Percentiles rank a stretch among this genome's conserved stretches.
These are phyloP conservation scores for Chloroclysta siterata DNA, from an alignment of 2,888 invertebrate genomes.

Conservation along the genomic window DNA sequence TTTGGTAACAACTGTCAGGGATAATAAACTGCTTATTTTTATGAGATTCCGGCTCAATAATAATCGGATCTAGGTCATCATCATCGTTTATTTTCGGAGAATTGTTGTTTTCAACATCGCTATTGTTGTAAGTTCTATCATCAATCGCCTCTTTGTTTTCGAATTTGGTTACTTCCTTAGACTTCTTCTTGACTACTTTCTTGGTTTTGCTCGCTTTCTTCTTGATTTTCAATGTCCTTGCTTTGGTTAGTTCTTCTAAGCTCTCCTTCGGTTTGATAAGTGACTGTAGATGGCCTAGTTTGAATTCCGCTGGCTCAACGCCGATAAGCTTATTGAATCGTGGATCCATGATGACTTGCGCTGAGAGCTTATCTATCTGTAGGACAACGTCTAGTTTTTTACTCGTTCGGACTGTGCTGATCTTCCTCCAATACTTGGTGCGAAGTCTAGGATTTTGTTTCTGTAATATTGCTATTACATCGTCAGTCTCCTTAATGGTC, in stretches of 20 bases:
- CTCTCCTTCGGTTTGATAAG: constrained; percentile 62
- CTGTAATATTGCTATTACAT: constrained; percentile 64
- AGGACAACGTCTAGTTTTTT: constrained; percentile 65
- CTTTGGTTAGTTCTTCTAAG: constrained; percentile 55
- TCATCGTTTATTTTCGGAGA: constrained; percentile 42
- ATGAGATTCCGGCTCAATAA: constrained; percentile 46
- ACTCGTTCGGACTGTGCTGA: constrained; percentile 61
- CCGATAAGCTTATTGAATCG: constrained; percentile 64
- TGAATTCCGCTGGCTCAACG: constrained; percentile 59
- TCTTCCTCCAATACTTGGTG: constrained; percentile 75
- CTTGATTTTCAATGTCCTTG: constrained; percentile 24
- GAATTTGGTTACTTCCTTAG: constrained; percentile 23
- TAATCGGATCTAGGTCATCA: constrained; percentile 45
- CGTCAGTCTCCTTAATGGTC: constrained; percentile 61
- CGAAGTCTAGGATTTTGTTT: constrained; percentile 68
- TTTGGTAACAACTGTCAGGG: constrained; percentile 48
- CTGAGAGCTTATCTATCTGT: constrained; percentile 76
- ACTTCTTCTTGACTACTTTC: constrained; percentile 28
- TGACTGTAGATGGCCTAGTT: constrained; percentile 70
- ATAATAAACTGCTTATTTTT: constrained; percentile 30
- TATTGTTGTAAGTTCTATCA: constrained; percentile 39
- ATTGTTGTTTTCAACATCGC: constrained; percentile 34
- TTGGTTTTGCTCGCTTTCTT: constrained; percentile 23
- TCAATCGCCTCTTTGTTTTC: constrained; percentile 7
- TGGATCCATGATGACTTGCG: constrained; percentile 65